These are phyloP conservation scores for Papilio gigon DNA, from an alignment of 2,888 invertebrate species.

Conservation along the genomic window DNA sequence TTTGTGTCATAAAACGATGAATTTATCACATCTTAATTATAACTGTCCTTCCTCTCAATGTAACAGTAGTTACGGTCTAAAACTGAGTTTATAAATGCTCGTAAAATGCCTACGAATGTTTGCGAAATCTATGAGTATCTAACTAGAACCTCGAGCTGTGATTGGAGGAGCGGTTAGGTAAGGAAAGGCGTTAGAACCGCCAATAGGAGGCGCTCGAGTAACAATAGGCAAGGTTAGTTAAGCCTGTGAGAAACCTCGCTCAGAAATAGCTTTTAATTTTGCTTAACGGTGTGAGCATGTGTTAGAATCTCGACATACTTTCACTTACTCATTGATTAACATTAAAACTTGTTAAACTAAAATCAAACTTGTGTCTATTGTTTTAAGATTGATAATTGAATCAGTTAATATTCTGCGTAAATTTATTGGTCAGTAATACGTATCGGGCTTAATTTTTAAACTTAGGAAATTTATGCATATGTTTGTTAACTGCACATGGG, in stretches of 20 bases:
- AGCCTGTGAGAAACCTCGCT: slow-evolving; percentile 60
- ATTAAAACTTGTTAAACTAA: not conserved
- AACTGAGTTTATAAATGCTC: not conserved
- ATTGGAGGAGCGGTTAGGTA: slow-evolving; percentile 64
- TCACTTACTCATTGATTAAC: slow-evolving; percentile 16
- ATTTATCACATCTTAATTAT: not conserved
- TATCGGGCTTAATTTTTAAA: not conserved
- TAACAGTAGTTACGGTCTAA: not conserved
- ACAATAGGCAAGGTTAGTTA: slow-evolving; percentile 68
- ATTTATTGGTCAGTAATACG: not conserved
- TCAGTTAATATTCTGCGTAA: not conserved
- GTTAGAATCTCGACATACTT: slow-evolving; percentile 21
- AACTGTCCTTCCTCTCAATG: not conserved
- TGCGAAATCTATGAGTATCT: slow-evolving; percentile 54
- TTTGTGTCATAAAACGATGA: not conserved
- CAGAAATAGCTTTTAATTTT: slow-evolving; percentile 36
- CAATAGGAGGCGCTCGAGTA: slow-evolving; percentile 58
- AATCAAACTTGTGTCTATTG: not conserved
- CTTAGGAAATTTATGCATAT: not conserved
- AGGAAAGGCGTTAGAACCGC: slow-evolving; percentile 50
- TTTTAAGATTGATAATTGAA: not conserved
- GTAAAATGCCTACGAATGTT: slow-evolving; percentile 46
- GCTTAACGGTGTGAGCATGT: slow-evolving; percentile 9
- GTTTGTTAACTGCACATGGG: too few relatives aligned
- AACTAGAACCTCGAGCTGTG: slow-evolving; percentile 62